Evolutionary conservation across 2,113 vertebrate species (phyloP), one percentile per base, ranked within the genome.

Genomic region (Oncorhynchus nerka): DNA sequence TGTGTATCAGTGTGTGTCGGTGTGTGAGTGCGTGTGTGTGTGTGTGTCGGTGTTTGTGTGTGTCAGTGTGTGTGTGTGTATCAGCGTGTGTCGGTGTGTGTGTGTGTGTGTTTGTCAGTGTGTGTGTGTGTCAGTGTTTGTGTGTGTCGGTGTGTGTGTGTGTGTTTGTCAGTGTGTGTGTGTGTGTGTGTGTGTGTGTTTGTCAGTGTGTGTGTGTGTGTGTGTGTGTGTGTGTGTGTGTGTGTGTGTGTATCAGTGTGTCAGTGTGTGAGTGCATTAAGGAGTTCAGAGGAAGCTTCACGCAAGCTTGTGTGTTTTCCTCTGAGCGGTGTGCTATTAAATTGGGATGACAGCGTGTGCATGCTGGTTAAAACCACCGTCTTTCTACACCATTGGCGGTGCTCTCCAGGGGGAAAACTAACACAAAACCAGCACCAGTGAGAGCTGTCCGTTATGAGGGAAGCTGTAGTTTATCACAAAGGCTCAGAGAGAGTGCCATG

Each of bases 281-380:
- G 30, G n/a, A 69, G 68, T 22, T 48, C 68, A 70, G 57, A 74
- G 67, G 32, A 73, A 83, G 80, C 48, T 49, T 16, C 68, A 62
- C 79, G 84, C 68, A 73, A 74, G 69, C 2, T 0, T 82, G 68
- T n/a, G 68, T 81, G 69, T 76, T 48, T 32, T 45, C 77, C 79
- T 83, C 59, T 65, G 65, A 78, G 64, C 24, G 59, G 68, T 5
- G 24, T 73, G 72, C 72, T 68, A 75, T 74, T 80, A 82, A 86
- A 81, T 73, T 80, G 12, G 34, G 49, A 79, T 74, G 83, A 83
- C 79, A 75, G 71, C 76, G 69, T 70, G 32, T 62, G 75, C 51
- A 2, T 75, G 59, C 64, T 76, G 57, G 19, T n/a, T 62, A 62
- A 22, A 62, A 15, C 59, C 8, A 0, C 59, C n/a, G 4, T 62